Evolutionary conservation across 2,888 invertebrate genomes (phyloP).

Genomic region (Habroteleia sp.): DNA sequence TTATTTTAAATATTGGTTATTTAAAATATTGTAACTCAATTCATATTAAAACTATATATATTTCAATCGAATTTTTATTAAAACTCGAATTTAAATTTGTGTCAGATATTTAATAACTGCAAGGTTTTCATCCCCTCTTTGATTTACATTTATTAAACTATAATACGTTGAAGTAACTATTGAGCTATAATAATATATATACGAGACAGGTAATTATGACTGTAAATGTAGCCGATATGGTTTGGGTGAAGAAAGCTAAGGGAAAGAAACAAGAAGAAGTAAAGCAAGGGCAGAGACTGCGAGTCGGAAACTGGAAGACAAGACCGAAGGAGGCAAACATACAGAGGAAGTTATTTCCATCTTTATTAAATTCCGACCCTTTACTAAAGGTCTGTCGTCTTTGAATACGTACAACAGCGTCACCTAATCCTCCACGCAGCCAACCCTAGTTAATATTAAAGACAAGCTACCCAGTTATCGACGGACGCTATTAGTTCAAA

Average conservation of each 20-base stretch:
- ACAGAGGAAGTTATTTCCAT: slow-evolving; percentile 55
- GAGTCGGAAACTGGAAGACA: slow-evolving; percentile 24
- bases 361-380: slow-evolving; percentile 61
- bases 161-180: no score
- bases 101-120: no score
- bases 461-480: slow-evolving; percentile 27
- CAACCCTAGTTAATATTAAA: slow-evolving; percentile 33
- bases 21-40: no score
- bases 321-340: slow-evolving; percentile 28
- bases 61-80: no score
- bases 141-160: no score
- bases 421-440: background rate
- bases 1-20: no score
- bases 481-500: slow-evolving; percentile 22
- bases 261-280: slow-evolving; percentile 12
- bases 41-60: no score
- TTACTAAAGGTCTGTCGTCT: slow-evolving; percentile 44
- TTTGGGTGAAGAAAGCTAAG: background rate
- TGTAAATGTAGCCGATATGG: slow-evolving; percentile 29
- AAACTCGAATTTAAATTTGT: no score
- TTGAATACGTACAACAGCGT: slow-evolving; percentile 30
- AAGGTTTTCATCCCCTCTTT: no score
- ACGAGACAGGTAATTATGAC: slow-evolving; percentile 38
- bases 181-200: no score
- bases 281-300: background rate